phyloP scores from a whole-genome alignment of 2,888 invertebrate species.

The Pollenia amentaria region DNA sequence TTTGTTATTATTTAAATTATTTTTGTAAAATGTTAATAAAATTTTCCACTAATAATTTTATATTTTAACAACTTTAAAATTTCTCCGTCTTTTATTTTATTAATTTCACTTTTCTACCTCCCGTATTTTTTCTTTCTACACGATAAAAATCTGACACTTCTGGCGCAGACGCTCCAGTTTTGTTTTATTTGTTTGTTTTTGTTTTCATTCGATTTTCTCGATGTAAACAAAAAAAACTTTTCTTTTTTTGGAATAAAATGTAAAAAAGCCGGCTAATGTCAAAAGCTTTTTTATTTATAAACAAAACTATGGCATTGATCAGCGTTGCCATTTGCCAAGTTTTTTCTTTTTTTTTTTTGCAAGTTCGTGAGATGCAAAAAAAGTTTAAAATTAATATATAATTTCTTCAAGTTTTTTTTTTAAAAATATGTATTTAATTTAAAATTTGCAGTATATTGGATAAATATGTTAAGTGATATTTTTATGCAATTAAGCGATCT shows the following conservation, averaged over 20 bases:
- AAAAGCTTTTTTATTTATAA: constrained; percentile 55
- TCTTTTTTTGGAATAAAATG: neutral
- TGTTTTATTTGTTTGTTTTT: constrained; percentile 7
- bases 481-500: no score
- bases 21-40: neutral
- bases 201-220: neutral
- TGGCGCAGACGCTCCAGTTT: constrained; percentile 54
- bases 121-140: constrained; percentile 5
- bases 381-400: no score
- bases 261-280: constrained; percentile 47
- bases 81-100: constrained; percentile 33
- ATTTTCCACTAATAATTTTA: neutral
- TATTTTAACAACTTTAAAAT: constrained; percentile 6
- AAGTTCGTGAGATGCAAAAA: no score
- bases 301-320: neutral
- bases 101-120: constrained; percentile 5
- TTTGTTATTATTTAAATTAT: neutral
- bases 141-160: constrained; percentile 51
- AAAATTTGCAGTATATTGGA: no score
- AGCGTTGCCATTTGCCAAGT: constrained; percentile 1
- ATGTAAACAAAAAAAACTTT: neutral
- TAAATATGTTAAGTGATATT: no score
- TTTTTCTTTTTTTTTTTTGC: no score
- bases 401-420: no score
- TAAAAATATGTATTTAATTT: no score